Percentiles rank a stretch among this genome's conserved stretches.
phyloP scores from a whole-genome alignment of 2,797 vertebrate genomes.

The Diplodus puntazzo region DNA sequence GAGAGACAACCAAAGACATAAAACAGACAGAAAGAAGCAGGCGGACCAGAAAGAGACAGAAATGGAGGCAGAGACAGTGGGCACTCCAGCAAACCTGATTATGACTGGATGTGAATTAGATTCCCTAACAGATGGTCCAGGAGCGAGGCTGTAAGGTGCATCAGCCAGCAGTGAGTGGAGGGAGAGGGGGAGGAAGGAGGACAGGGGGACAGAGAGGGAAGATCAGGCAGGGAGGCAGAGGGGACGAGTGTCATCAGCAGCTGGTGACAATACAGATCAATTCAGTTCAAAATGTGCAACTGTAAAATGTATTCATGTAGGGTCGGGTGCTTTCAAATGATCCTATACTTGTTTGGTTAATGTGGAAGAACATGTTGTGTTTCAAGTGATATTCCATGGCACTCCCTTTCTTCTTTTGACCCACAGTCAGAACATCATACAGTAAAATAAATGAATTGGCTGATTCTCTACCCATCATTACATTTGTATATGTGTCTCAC shows the following conservation, averaged over 20 bases:
- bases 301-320: neutral
- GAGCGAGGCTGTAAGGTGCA: constrained; percentile 96
- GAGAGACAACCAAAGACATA: constrained; percentile 21
- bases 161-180: constrained; percentile 83
- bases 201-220: constrained; percentile 32
- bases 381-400: neutral
- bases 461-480: neutral
- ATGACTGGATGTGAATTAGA: constrained; percentile 98
- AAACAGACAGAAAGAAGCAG: constrained; percentile 45
- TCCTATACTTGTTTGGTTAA: neutral
- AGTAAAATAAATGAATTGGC: constrained; percentile 3
- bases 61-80: constrained; percentile 83
- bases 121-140: constrained; percentile 98
- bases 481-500: neutral
- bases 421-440: too few relatives aligned
- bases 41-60: constrained; percentile 28
- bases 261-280: constrained; percentile 69
- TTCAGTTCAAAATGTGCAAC: constrained; percentile 41
- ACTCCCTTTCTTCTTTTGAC: neutral
- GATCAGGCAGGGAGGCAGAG: constrained; percentile 51
- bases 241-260: constrained; percentile 84
- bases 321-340: neutral
- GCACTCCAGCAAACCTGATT: constrained; percentile 99
- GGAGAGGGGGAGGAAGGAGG: constrained; percentile 22
- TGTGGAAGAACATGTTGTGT: neutral